Evolutionary conservation across 2,113 vertebrate genomes (phyloP), one percentile per base, ranked within the genome.

Genomic region (Sturnus vulgaris): DNA sequence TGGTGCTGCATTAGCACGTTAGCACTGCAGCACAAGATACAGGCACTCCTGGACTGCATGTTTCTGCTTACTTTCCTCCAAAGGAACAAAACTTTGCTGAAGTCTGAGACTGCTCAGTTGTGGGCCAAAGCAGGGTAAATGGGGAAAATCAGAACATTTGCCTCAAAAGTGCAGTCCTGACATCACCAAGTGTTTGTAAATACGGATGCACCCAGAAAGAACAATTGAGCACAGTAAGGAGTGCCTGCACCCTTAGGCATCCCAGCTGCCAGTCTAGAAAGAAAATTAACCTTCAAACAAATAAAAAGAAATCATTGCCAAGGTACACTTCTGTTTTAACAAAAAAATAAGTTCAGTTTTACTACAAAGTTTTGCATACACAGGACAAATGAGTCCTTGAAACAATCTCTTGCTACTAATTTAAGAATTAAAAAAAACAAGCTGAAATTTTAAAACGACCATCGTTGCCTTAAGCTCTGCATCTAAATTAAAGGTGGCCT

Each of bases 21-120:
- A 28, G 30, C 25, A 53, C 33, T 40, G 25, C 37, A 46, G 23
- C 46, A 75, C 0, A 4, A 81, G 21, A 47, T 5, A 23, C 3
- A 3, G 1, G 14, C 5, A 2, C 21, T 63, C n/a, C 15, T n/a
- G 23, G 18, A 31, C 73, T 21, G 19, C 17, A 12, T 0, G 0
- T 18, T 63, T 47, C 18, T 13, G 27, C 24, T 71, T 25, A 17
- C 21, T 84, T n/a, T 52, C 61, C 50, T 16, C 31, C 60, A 69
- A 72, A 14, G 7, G 21, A 84, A 68, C 0, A 2, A 81, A 92
- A 39, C 12, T 16, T 92, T 50, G 17, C 1, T 56, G 5, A 82
- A 72, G 19, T n/a, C 52, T 28, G 7, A 65, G 24, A 12, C n/a
- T n/a, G 49, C 12, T 82, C 57, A 78, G 4, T 44, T 47, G 82